Base-by-base conservation (phyloP, 2,113 vertebrate species). In the Chaetodon auriga region DNA sequence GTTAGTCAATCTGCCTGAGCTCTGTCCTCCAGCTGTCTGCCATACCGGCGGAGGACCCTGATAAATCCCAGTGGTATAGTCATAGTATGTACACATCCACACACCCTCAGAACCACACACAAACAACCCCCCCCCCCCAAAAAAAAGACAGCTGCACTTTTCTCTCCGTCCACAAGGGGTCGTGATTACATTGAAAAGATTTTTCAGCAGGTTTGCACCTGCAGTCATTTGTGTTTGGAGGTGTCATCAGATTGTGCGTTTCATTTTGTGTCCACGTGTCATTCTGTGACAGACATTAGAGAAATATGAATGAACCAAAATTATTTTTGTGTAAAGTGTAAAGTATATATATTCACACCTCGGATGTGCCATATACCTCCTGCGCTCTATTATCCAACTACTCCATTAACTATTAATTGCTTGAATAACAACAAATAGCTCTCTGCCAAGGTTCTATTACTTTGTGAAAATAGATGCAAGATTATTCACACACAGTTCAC, bases 161-260 rank as follows among this genome's bases (percentile, higher is more conserved):
- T 61, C 30, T 35, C 0, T 51, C 16, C 43, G n/a, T 72, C 93
- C 93, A 91, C 92, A 58, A 82, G 90, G 72, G 78, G 93, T 82
- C 90, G 57, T n/a, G 1, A 69, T 78, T 84, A 78, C 36, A 57
- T 76, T n/a, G 35, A 19, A 66, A 68, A 21, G 19, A 49, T 53
- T 65, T 7, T 16, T 57, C 25, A 58, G 36, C 4, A 12, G 25
- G 14, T 30, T 68, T 2, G 11, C 36, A 45, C n/a, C 53, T 46
- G 38, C 58, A 46, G 41, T 54, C 38, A 9, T 54, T 45, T 68
- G 15, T 79, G 48, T 48, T 77, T 2, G 35, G 18, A 41, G 7
- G 14, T 35, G 45, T 14, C 13, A 53, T 16, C 30, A 41, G 30
- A 61, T 15, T 12, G 4, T 41, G 8, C 2, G 6, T 10, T 5